These are phyloP conservation scores for Plectropomus leopardus DNA, from an alignment of 2,113 vertebrate genomes.

Conservation along the genomic window DNA sequence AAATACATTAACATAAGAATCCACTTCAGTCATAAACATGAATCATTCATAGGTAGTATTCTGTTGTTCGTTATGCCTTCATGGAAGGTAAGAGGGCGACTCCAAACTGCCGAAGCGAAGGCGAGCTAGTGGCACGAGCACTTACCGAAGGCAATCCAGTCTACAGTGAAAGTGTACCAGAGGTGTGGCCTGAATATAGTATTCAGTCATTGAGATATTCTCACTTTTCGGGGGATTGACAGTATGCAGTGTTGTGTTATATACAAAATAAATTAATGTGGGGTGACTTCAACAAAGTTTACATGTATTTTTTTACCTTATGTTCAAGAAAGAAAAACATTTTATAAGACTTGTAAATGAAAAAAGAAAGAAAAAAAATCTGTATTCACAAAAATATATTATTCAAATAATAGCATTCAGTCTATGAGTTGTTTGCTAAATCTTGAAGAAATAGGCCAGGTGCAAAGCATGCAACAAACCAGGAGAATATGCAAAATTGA, in stretches of 20 bases:
- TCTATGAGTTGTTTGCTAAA: conserved; percentile 46
- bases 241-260: conserved; percentile 20
- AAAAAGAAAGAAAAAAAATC: conserved; percentile 56
- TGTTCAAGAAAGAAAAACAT: conserved; percentile 41
- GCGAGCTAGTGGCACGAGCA: conserved; percentile 32
- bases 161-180: conserved; percentile 8
- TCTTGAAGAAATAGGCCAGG: conserved; percentile 48
- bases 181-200: not conserved
- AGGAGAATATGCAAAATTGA: conserved; percentile 19
- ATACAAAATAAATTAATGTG: conserved; percentile 67
- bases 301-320: conserved; percentile 25
- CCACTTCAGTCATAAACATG: conserved; percentile 64
- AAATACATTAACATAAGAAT: conserved; percentile 68
- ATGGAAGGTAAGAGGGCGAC: conserved; percentile 84
- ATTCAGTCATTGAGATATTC: conserved; percentile 10
- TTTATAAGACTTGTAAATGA: conserved; percentile 79
- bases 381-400: conserved; percentile 55
- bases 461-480: conserved; percentile 76
- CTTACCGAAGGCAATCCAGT: conserved; percentile 25
- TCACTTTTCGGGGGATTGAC: conserved; percentile 33
- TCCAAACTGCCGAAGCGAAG: conserved; percentile 70
- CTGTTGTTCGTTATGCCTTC: conserved; percentile 81
- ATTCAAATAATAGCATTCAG: conserved; percentile 41
- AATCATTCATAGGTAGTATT: conserved; percentile 77
- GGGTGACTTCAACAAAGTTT: conserved; percentile 36